Evolutionary conservation across 30 jellyfish, hydroid and myxozoan genomes (phyloP), one percentile per base, ranked within the genome.

Genomic region (Aurelia aurita): DNA sequence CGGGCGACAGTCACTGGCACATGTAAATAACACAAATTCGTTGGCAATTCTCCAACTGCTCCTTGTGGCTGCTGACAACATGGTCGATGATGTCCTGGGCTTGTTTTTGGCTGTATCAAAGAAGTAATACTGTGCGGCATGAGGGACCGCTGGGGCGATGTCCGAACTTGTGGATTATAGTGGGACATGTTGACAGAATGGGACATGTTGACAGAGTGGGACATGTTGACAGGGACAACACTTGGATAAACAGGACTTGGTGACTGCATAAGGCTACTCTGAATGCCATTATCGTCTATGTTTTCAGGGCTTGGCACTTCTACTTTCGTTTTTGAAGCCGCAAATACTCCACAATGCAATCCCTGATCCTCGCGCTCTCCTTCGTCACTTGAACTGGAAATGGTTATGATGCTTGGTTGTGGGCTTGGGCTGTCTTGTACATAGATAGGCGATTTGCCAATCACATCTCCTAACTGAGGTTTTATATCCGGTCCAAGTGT

Each of bases 361-460:
- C 67, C 83, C 18, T 61, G 73, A 18, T 85, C 89, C 13, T 74
- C 95, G 10, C 78, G 96, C 31, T 65, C 90, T 14, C 78, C 97
- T 60, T 92, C 98, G 47, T 92, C 98, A 74, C 98, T 92, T 19
- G 98, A 86, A 55, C 98, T 91, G 15, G 98, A 91, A 3, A 92
- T 92, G 2, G 98, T 87, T 28, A 92, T 92, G 2, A 92, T 74
- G 70, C 98, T 92, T 23, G 76, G 89, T 12, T 78, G 94, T 5
- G 98, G 95, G 62, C 95, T 87, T 21, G 98, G 98, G 68, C 96
- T 87, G 80, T 92, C 98, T 34, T 61, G 82, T 12, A 92, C 93
- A 63, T 73, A 92, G 19, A 92, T 92, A 19, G 98, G 98, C 53
- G 98, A 76, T 6, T 77, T 72, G 6, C 32, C 78, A 6, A 69